A percentile compares a stretch with the other conserved stretches of the same genome.
These are phyloP conservation scores for Atta texana DNA, from an alignment of 1,140 invertebrate species.

Conservation along the genomic window DNA sequence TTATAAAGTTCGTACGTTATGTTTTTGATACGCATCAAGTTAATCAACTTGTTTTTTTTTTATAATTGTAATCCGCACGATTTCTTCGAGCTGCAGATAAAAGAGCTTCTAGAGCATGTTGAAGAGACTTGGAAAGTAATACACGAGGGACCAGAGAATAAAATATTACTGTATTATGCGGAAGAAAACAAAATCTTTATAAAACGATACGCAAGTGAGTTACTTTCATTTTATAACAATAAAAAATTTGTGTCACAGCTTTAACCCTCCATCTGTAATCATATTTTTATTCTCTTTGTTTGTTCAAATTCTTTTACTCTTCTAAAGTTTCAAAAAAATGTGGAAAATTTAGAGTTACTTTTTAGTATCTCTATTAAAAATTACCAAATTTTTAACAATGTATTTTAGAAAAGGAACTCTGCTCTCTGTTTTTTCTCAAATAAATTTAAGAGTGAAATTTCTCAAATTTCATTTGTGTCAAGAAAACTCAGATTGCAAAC, in stretches of 20 bases:
- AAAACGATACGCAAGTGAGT: background rate
- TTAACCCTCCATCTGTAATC: too few species aligned
- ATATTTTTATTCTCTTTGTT: too few species aligned
- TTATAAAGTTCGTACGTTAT: constrained; percentile 27
- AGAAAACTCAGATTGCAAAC: too few species aligned
- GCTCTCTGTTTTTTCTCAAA: too few species aligned
- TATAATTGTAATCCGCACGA: constrained; percentile 9
- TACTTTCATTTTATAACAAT: background rate
- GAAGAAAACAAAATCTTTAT: background rate
- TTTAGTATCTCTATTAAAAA: too few species aligned
- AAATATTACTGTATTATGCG: constrained; percentile 26
- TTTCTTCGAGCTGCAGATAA: constrained; percentile 25
- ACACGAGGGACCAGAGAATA: background rate
- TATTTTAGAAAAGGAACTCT: too few species aligned
- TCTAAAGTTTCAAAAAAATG: too few species aligned
- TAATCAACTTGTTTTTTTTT: background rate
- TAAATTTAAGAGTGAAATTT: too few species aligned
- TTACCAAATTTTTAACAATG: too few species aligned
- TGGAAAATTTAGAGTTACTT: too few species aligned
- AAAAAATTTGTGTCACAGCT: background rate
- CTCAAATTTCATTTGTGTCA: too few species aligned
- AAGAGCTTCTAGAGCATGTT: background rate
- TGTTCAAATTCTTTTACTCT: too few species aligned
- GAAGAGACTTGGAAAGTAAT: constrained; percentile 1
- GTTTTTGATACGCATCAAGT: background rate